Evolutionary conservation across 2,797 vertebrate genomes (phyloP), one percentile per base, ranked within the genome.

Genomic region (Setipinna tenuifilis): DNA sequence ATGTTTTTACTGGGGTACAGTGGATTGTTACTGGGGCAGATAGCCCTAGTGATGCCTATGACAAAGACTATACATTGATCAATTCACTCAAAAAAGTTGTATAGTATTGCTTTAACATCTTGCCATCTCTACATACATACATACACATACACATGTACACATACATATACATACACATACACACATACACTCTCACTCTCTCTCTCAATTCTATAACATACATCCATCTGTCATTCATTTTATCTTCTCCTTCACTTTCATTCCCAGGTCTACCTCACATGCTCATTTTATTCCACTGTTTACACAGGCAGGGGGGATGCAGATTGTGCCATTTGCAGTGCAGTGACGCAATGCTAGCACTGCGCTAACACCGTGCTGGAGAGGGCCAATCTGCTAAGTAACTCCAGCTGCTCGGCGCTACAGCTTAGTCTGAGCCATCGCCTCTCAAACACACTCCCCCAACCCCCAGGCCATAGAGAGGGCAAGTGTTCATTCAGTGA

Each of bases 241-340:
- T 93, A 90, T 90, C 88, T 91, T 54, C 91, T 88, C 17, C 50
- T 59, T 85, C 65, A 31, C 14, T 71, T 25, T 31, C n/a, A 25
- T 11, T 28, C 3, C 23, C 62, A 28, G 25, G 0, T 28, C 25
- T 14, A 31, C 65, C 83, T 17, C 12, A 84, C 62, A 65, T 10
- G 3, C n/a, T 21, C n/a, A 41, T 5, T 41, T 41, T 41, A 28
- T 6, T 28, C 25, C 12, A 31, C 65, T 90, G 88, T 94, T 92
- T 91, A 87, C 84, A 46, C 89, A 84, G 90, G 87, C 91, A 88
- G 89, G 92, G 87, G 83, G 87, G 46, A 92, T 92, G 92, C 92
- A 91, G 91, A 93, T 93, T 94, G 91, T 91, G 89, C 90, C 92
- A 92, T 93, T 94, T 92, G 91, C 87, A 89, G 86, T 90, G 65